phyloP scores from a whole-genome alignment of 2,888 invertebrate species.

The Andrena flavipes region DNA sequence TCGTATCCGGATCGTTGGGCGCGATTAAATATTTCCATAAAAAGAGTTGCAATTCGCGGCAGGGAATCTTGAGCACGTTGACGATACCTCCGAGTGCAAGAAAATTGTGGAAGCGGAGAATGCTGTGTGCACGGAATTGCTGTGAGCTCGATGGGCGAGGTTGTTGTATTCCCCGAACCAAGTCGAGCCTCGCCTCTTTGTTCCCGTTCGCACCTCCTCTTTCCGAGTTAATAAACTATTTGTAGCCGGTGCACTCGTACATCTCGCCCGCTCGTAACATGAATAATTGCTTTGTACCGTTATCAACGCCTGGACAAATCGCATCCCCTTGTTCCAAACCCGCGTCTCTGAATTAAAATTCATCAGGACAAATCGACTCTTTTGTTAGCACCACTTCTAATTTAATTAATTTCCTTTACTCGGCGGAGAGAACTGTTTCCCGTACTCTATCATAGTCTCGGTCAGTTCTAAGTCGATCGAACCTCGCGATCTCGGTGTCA shows the following conservation, averaged over 20 bases:
- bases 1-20: not conserved
- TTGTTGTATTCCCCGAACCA: not conserved
- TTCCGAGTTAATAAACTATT: slow-evolving; percentile 48
- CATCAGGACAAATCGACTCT: not conserved
- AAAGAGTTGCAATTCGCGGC: slow-evolving; percentile 4
- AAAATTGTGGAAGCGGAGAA: slow-evolving; percentile 2
- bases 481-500: not conserved
- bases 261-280: slow-evolving; percentile 10
- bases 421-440: too few relatives aligned
- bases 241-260: slow-evolving; percentile 10
- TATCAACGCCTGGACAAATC: slow-evolving; percentile 1
- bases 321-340: not conserved
- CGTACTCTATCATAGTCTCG: too few relatives aligned
- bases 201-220: slow-evolving; percentile 28
- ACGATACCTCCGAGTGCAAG: slow-evolving; percentile 1
- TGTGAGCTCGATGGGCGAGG: not conserved
- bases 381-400: not conserved
- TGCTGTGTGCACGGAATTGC: slow-evolving; percentile 5
- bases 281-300: slow-evolving; percentile 35
- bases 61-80: not conserved
- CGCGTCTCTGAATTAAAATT: slow-evolving; percentile 12
- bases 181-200: slow-evolving; percentile 4
- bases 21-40: not conserved
- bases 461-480: not conserved
- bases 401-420: too few relatives aligned